phyloP scores from a whole-genome alignment of 2,797 vertebrate species.

The Erethizon dorsatum region DNA sequence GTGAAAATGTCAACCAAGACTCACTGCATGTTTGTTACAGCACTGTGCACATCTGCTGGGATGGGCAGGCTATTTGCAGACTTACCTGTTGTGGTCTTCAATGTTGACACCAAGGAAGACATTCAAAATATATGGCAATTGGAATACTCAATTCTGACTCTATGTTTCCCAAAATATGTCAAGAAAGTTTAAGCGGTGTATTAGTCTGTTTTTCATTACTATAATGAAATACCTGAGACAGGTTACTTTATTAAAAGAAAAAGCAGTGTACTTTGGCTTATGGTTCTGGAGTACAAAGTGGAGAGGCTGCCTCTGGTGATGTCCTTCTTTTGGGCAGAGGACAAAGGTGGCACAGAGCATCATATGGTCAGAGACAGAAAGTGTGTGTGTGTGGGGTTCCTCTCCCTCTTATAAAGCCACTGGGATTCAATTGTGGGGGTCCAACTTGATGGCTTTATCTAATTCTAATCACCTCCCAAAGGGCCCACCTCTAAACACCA shows the following conservation, averaged over 20 bases:
- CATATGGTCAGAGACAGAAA: not conserved
- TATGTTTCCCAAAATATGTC: not conserved
- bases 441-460: not conserved
- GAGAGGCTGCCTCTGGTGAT: not conserved
- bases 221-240: not conserved
- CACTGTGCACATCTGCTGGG: not conserved
- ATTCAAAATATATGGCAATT: not conserved
- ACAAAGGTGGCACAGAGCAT: not conserved
- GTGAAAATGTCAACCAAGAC: constrained; percentile 29
- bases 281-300: not conserved
- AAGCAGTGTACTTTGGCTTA: not conserved
- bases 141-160: not conserved
- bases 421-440: not conserved
- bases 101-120: not conserved
- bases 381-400: not conserved
- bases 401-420: not conserved
- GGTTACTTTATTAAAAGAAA: not conserved
- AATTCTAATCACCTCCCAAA: not conserved
- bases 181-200: not conserved
- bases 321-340: not conserved
- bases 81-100: not conserved
- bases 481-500: not conserved
- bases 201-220: not conserved
- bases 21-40: not conserved
- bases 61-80: rapidly evolving